Conservation (phyloP, 2,888 invertebrate species). For the Mystacides longicornis region DNA sequence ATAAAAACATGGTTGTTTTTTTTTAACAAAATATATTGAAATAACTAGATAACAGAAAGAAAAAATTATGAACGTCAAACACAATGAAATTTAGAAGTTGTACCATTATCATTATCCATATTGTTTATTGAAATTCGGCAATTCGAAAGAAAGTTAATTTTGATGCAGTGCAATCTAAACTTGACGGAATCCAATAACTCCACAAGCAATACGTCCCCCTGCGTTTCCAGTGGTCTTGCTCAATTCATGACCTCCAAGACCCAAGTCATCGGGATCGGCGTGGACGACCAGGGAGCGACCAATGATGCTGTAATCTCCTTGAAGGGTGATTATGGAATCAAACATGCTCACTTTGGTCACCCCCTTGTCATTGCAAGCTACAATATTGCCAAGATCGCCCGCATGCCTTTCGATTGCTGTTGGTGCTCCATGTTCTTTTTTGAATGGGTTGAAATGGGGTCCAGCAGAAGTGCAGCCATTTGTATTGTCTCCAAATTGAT, state of each 20-base stretch:
- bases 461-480: slow-evolving; percentile 95
- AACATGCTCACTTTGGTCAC: slow-evolving; percentile 51
- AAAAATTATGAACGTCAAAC: too few relatives aligned
- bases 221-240: slow-evolving; percentile 94
- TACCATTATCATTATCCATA: too few relatives aligned
- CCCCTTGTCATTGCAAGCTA: slow-evolving; percentile 53
- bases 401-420: slow-evolving; percentile 66
- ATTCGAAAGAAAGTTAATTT: too few relatives aligned
- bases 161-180: not conserved
- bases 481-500: slow-evolving; percentile 94
- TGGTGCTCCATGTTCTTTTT: slow-evolving; percentile 79
- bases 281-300: slow-evolving; percentile 87
- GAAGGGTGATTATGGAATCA: slow-evolving; percentile 40
- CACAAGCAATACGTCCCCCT: slow-evolving; percentile 82
- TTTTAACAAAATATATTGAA: too few relatives aligned
- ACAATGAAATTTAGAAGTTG: too few relatives aligned
- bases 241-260: slow-evolving; percentile 85
- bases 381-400: slow-evolving; percentile 86
- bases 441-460: slow-evolving; percentile 83
- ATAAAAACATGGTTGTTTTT: too few relatives aligned
- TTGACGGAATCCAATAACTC: slow-evolving; percentile 67
- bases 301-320: slow-evolving; percentile 67
- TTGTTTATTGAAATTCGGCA: too few relatives aligned
- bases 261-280: slow-evolving; percentile 88
- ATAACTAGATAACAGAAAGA: too few relatives aligned